Evolutionary conservation across 2,888 invertebrate genomes (phyloP).

Genomic region (Laothoe populi): DNA sequence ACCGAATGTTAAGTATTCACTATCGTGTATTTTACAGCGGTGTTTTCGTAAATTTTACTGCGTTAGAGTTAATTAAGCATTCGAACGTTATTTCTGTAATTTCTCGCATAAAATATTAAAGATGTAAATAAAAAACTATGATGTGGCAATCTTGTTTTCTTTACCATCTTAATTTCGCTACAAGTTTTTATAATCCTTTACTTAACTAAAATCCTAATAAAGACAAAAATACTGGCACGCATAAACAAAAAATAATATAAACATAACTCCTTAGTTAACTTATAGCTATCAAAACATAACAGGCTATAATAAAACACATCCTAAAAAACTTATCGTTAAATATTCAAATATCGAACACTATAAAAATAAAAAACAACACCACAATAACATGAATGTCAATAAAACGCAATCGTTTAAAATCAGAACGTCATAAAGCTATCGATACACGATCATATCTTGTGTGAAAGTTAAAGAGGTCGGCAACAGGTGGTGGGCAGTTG

Average conservation of each 20-base stretch:
- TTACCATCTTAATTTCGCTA: neutral
- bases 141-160: neutral
- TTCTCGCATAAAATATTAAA: too few relatives aligned
- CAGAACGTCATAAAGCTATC: conserved; percentile 42
- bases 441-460: conserved; percentile 34
- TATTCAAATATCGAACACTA: conserved; percentile 8
- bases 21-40: neutral
- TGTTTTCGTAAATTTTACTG: neutral
- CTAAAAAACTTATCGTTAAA: too few relatives aligned
- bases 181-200: neutral
- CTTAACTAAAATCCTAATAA: neutral
- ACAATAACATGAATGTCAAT: conserved; percentile 29
- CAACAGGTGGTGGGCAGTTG: conserved; percentile 63
- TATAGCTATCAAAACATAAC: neutral
- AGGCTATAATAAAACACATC: neutral
- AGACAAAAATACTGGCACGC: neutral
- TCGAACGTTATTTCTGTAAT: neutral
- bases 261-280: neutral
- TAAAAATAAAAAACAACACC: neutral
- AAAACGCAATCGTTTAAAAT: conserved; percentile 37
- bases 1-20: neutral
- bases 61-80: too few relatives aligned
- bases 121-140: neutral
- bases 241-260: neutral
- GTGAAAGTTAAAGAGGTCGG: conserved; percentile 27